Evolutionary conservation across 2,888 invertebrate genomes (phyloP), one percentile per base, ranked within the genome.

Genomic region (Psylliodes chrysocephalus): DNA sequence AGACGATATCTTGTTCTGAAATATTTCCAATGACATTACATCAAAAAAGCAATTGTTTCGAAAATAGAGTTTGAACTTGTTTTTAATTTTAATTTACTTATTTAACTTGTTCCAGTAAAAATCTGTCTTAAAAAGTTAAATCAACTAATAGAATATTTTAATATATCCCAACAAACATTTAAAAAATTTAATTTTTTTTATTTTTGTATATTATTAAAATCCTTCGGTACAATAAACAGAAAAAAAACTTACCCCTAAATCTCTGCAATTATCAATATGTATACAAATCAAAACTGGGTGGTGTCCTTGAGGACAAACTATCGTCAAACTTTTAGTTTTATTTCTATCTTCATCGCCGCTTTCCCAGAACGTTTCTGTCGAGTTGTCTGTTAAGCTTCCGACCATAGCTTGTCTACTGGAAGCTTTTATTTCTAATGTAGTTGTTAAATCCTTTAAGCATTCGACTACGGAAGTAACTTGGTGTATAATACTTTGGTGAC

Each of bases 341-440:
- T 95, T 96, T 61, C 93, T 86, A 83, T 98, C 98, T 78, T 98
- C 98, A 76, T 98, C 98, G 0, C 96, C 97, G 33, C 96, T 96
- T 83, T 98, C 98, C 98, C 98, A 98, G 83, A 98, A 98, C 0
- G 98, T 98, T 81, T 98, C 98, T 0, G 97, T 96, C 3, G 95
- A 95, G 75, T 92, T 93, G 80, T 98, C 98, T 0, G 91, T 93
- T 12, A 98, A 85, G 70, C 96, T 95, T 1, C 91, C 93, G 2
- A 95, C 90, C 95, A 98, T 96, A 5, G 95, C 96, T 76, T 92
- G 94, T 0, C 98, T 87, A 70, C 96, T 97, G 0, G 97, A 97
- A 0, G 95, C 95, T 71, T 91, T 93, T 49, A 96, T 88, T 73
- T 94, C 93, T 25, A 91, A 86, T 72, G 86, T 85, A 0, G 86